These are phyloP conservation scores for Micromussa lordhowensis DNA, from an alignment of 92 coral and sea anemone genomes.

Conservation along the genomic window DNA sequence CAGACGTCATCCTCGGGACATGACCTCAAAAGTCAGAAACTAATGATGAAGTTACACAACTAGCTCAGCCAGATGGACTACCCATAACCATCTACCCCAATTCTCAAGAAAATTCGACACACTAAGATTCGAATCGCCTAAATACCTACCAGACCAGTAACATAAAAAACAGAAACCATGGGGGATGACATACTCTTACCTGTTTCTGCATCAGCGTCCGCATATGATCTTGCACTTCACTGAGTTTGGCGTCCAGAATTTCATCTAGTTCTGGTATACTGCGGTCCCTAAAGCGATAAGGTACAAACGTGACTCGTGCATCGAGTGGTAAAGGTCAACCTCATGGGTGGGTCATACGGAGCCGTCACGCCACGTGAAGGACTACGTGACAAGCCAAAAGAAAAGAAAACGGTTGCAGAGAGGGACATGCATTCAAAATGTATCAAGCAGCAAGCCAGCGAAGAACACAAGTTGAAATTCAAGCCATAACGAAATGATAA, in stretches of 20 bases:
- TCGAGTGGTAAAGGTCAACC: neutral
- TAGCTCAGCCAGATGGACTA: neutral
- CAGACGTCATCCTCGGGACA: neutral
- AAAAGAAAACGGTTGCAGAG: too few relatives aligned
- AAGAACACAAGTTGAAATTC: too few relatives aligned
- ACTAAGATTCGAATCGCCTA: too few relatives aligned
- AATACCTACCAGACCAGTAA: neutral
- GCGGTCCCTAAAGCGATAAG: constrained; percentile 66
- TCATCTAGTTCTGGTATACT: constrained; percentile 93
- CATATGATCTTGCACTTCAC: constrained; percentile 89
- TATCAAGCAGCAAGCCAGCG: too few relatives aligned
- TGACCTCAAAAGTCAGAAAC: neutral
- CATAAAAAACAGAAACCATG: neutral
- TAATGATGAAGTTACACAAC: too few relatives aligned
- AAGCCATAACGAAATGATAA: too few relatives aligned
- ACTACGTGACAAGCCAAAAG: neutral
- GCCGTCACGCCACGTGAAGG: neutral
- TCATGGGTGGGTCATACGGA: neutral
- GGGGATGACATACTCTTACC: constrained; percentile 42
- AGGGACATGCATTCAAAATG: too few relatives aligned
- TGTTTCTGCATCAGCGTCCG: constrained; percentile 92
- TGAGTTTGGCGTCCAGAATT: constrained; percentile 82
- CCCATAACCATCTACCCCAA: neutral
- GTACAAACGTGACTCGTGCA: neutral
- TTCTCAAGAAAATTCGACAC: neutral